phyloP scores from a whole-genome alignment of 2,888 invertebrate genomes.

The Philhelius pedissequus region DNA sequence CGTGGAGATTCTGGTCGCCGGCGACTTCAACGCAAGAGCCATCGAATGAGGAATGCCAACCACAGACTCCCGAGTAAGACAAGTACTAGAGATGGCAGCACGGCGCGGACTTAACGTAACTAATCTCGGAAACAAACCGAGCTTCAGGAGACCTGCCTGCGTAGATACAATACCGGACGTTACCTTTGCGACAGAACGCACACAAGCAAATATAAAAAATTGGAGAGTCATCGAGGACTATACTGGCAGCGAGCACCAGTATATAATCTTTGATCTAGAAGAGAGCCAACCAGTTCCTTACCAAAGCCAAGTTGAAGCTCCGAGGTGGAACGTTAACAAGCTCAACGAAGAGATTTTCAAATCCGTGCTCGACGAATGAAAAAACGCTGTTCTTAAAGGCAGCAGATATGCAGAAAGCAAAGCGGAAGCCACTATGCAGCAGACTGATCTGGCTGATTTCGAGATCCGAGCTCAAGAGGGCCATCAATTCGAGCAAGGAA shows the following conservation, averaged over 20 bases:
- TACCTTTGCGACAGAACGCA: background rate
- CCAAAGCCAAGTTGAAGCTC: background rate
- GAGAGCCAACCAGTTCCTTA: background rate
- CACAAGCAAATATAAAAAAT: background rate
- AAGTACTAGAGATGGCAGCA: too few species aligned
- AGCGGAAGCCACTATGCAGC: background rate
- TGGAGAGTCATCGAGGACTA: too few species aligned
- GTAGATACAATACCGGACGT: background rate
- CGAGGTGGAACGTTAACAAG: background rate
- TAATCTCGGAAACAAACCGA: background rate
- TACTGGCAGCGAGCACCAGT: too few species aligned
- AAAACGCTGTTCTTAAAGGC: background rate
- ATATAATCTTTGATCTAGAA: too few species aligned
- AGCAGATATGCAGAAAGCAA: background rate
- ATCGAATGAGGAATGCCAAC: slow-evolving; percentile 18
- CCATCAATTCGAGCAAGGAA: background rate
- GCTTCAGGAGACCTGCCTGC: slow-evolving; percentile 10
- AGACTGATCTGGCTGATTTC: background rate
- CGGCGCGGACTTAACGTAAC: too few species aligned
- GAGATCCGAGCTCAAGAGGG: background rate
- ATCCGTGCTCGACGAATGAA: background rate
- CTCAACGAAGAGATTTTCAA: background rate
- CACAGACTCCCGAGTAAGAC: too few species aligned
- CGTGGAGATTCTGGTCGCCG: background rate
- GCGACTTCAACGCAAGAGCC: slow-evolving; percentile 20